Conservation (phyloP, 2,797 vertebrate species). For the Arnoldichthys spilopterus region DNA sequence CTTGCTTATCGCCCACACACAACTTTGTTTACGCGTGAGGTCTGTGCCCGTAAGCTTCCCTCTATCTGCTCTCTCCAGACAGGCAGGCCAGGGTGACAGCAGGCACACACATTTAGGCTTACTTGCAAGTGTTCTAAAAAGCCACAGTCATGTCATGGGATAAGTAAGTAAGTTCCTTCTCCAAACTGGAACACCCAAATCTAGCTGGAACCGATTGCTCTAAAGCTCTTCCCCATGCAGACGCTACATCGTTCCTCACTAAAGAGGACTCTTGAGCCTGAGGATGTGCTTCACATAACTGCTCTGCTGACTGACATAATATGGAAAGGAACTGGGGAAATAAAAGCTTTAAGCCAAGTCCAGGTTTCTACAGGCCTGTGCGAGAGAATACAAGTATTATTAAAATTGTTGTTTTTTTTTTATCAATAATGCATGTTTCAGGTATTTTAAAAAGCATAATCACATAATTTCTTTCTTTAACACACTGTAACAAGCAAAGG, state of each 20-base stretch:
- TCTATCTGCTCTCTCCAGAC: slow-evolving; percentile 7
- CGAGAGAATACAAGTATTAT: too few species aligned
- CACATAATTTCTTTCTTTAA: too few species aligned
- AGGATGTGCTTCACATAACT: neutral
- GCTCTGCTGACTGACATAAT: neutral
- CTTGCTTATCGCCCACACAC: neutral
- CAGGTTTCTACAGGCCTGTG: too few species aligned
- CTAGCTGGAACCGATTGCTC: neutral
- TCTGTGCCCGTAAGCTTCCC: neutral
- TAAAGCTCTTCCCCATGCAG: neutral
- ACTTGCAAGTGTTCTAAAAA: slow-evolving; percentile 5
- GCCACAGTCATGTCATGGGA: neutral
- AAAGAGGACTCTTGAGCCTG: neutral
- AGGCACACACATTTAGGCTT: neutral
- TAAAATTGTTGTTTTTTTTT: too few species aligned
- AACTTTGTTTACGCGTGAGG: neutral
- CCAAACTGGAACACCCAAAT: neutral
- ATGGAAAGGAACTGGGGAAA: neutral
- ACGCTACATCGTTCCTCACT: neutral
- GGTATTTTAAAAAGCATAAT: too few species aligned
- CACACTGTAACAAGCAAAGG: too few species aligned
- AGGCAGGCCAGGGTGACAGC: neutral
- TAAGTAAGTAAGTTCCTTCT: neutral
- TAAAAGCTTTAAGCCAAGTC: neutral
- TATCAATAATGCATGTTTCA: too few species aligned